A percentile compares a stretch with the other conserved stretches of the same genome.
These are phyloP conservation scores for Metallyticus violacea DNA, from an alignment of 2,888 invertebrate genomes.

Conservation along the genomic window DNA sequence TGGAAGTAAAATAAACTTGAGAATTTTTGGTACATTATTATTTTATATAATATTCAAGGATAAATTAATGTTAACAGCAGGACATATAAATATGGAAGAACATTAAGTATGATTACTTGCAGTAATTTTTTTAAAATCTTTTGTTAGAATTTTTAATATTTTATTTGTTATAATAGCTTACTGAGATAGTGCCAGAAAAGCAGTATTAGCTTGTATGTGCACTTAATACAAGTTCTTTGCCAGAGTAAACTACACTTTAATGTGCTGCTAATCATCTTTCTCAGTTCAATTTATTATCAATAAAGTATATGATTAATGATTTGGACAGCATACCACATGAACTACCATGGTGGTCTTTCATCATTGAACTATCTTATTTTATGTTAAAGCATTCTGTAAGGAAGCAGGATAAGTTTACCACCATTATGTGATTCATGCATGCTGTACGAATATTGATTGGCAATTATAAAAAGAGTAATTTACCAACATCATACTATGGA, in stretches of 20 bases:
- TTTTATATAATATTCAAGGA: background rate
- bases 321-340: background rate
- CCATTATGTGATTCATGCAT: background rate
- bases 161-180: too few relatives aligned
- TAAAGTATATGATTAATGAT: background rate
- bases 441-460: background rate
- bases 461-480: background rate
- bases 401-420: background rate
- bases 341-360: background rate
- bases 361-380: background rate
- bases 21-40: too few relatives aligned
- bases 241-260: background rate
- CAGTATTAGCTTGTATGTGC: background rate
- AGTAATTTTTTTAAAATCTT: too few relatives aligned
- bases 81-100: background rate
- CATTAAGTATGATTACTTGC: too few relatives aligned
- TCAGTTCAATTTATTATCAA: background rate
- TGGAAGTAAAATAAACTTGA: too few relatives aligned
- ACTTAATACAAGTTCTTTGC: background rate
- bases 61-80: background rate
- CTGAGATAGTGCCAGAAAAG: background rate
- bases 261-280: background rate
- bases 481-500: background rate
- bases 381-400: background rate
- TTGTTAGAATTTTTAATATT: too few relatives aligned